Evolutionary conservation across 2,113 vertebrate genomes (phyloP).

Genomic region (Stercorarius parasiticus): DNA sequence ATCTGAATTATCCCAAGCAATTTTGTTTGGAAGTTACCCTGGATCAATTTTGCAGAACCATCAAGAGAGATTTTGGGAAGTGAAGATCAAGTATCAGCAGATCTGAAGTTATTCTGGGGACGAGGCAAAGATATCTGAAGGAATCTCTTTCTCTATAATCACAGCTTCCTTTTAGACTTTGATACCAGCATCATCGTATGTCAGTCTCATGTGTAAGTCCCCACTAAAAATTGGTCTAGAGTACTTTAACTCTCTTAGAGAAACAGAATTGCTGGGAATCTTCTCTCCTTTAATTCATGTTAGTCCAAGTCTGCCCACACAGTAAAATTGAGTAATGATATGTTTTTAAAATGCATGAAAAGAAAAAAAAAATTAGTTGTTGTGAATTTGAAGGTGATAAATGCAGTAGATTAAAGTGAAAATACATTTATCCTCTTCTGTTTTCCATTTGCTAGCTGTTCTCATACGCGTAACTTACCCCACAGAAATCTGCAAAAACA

Average conservation of each 20-base stretch:
- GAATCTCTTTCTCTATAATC: background rate
- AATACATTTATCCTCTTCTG: background rate
- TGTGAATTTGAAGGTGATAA: background rate
- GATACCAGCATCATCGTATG: background rate
- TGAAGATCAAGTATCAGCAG: background rate
- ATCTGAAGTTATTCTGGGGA: background rate
- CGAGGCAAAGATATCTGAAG: background rate
- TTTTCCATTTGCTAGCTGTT: background rate
- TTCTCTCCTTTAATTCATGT: background rate
- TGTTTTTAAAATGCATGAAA: background rate
- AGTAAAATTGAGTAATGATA: constrained; percentile 3
- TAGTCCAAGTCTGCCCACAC: background rate
- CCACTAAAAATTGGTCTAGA: background rate
- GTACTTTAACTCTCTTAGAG: background rate
- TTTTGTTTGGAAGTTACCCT: background rate
- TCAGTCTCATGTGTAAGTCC: background rate
- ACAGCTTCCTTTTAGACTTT: background rate
- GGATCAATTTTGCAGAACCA: background rate
- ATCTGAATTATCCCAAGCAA: background rate
- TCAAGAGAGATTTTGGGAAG: background rate
- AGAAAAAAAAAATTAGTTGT: background rate
- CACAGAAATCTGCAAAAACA: background rate
- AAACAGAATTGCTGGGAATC: background rate
- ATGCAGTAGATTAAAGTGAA: background rate
- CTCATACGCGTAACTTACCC: background rate